Evolutionary conservation across 2,113 vertebrate species (phyloP), one percentile per base, ranked within the genome.

Genomic region (Grantiella picta): DNA sequence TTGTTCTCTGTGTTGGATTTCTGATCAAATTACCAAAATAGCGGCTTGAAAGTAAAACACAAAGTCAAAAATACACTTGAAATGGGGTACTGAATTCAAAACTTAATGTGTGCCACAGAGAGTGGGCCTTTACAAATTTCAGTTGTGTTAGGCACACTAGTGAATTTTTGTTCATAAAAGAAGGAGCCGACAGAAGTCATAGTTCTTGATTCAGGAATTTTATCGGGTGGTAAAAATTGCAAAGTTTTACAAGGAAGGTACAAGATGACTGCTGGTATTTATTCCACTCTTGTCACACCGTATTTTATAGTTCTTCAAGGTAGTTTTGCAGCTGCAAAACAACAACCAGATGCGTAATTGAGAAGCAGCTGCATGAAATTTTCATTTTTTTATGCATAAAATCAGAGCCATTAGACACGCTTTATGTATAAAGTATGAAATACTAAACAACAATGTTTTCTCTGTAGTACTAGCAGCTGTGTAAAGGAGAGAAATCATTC

Each of bases 1-100:
- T 90, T 98, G 96, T 98, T 97, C 97, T 95, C 90, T 96, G 95
- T 92, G 98, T 98, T 97, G 97, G 96, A 98, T 98, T 98, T 98
- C 97, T 98, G 97, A 98, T 97, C 97, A 98, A 97, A 97, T 97
- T 97, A 95, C 95, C 61, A 65, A 96, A 97, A 96, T 76, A 96
- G 85, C 92, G 97, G 75, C 87, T 93, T 92, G 91, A 90, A 97
- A 97, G 61, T 83, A 96, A 71, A 89, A 95, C 86, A 91, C 38
- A 75, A 86, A 93, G 85, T 85, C 56, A 86, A 50, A 94, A 45
- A 89, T 94, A 42, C 36, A 77, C 36, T 42, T 54, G 36, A 54
- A 96, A 65, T 79, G 36, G 54, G 50, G 63, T 93, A 19, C 59
- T 94, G 87, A 72, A 87, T 95, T 95, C 47, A 72, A 27, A 91